Evolutionary conservation across 2,888 invertebrate genomes (phyloP), one percentile per base, ranked within the genome.

Genomic region (Cylindroiulus punctatus): DNA sequence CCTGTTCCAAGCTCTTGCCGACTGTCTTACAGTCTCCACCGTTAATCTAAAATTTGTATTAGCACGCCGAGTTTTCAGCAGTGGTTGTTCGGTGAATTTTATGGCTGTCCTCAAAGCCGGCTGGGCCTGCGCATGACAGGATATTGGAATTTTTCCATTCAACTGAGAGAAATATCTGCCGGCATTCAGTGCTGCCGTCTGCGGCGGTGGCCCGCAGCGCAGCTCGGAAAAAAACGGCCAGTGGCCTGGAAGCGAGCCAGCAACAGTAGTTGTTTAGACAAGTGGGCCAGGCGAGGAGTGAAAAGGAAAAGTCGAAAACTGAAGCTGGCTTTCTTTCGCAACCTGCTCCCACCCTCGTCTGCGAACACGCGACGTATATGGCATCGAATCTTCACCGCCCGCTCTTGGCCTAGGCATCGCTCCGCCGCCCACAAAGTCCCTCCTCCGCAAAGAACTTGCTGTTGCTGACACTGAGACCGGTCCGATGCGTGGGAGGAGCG

Each of bases 231-330:
- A n/a, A n/a, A n/a, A n/a, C n/a, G n/a, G n/a, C n/a, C n/a, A n/a
- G n/a, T n/a, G n/a, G n/a, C n/a, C n/a, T 65, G 65, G 65, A 65
- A 14, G 65, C 26, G 26, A 26, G 65, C 65, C 65, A n/a, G 65
- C 12, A 65, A 65, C 65, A 26, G 65, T 65, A 65, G 65, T 65
- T 65, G 65, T 65, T 65, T 65, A 65, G 65, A 65, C 65, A 65
- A 65, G 65, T 65, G 65, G 65, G 65, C 26, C 26, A 65, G 65
- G 65, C 65, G 65, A 65, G 30, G 65, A 65, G 26, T 65, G 65
- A 65, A 65, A 47, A 65, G 2, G 26, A 65, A 40, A 7, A 40
- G 40, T 4, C 65, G 65, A 65, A 65, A 65, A 65, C 26, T 65
- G 65, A 26, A n/a, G 65, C 65, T 26, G 65, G 65, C 26, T 65